A percentile compares a stretch with the other conserved stretches of the same genome.
Evolutionary conservation across 2,888 invertebrate genomes (phyloP).

Genomic region (Poecilobothrus nobilitatus): DNA sequence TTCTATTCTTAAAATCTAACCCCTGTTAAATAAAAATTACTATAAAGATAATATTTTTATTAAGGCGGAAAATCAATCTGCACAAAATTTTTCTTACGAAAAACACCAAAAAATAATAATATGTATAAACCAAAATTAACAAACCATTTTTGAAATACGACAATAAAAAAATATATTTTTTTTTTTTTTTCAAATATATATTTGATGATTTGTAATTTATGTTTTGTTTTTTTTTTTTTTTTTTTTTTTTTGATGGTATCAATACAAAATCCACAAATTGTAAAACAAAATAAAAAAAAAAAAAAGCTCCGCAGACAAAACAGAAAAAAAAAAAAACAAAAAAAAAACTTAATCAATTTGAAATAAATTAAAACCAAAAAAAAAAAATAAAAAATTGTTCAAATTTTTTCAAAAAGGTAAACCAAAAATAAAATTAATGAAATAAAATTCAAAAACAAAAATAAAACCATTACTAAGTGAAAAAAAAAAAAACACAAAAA

Average conservation of each 20-base stretch:
- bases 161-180: no score
- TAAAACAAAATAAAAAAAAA: neutral
- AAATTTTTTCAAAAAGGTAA: neutral
- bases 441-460: neutral
- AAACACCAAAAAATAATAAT: neutral
- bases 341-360: neutral
- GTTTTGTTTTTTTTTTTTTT: neutral
- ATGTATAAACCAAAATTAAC: neutral
- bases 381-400: neutral
- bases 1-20: neutral
- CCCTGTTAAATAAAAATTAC: no score
- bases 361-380: neutral
- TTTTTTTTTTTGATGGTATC: no score
- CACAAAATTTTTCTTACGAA: neutral
- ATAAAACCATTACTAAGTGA: neutral
- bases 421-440: neutral
- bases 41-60: no score
- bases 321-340: neutral
- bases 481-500: no score
- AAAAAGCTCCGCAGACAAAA: neutral
- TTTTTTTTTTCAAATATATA: no score
- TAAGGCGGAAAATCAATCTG: neutral
- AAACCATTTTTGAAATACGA: neutral
- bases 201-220: conserved; percentile 1
- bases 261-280: neutral